phyloP scores from a whole-genome alignment of 1,140 invertebrate species.

The Drosophila littoralis region DNA sequence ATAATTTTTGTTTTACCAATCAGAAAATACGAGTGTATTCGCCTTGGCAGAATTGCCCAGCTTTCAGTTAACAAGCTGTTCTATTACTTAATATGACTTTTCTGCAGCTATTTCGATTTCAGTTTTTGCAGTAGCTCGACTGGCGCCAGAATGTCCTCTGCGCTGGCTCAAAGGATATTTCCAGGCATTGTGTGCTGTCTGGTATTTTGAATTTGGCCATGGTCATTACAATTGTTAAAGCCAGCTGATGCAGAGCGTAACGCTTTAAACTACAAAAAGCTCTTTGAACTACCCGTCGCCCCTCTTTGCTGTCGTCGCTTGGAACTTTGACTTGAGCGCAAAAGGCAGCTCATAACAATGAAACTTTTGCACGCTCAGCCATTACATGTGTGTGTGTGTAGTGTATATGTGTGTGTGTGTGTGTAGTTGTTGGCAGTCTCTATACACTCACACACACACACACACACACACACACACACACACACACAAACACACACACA shows the following conservation, averaged over 20 bases:
- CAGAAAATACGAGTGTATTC: no score
- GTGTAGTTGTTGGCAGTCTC: slow-evolving; percentile 17
- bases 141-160: slow-evolving; percentile 51
- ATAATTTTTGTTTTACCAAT: no score
- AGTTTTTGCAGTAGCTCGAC: background rate
- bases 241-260: slow-evolving; percentile 48
- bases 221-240: slow-evolving; percentile 39
- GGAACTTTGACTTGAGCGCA: slow-evolving; percentile 52
- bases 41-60: no score
- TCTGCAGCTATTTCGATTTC: background rate
- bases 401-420: slow-evolving; percentile 32
- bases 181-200: slow-evolving; percentile 38
- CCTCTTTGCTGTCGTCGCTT: slow-evolving; percentile 3
- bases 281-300: slow-evolving; percentile 16
- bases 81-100: background rate
- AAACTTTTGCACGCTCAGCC: slow-evolving; percentile 69
- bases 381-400: slow-evolving; percentile 36
- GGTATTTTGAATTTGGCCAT: slow-evolving; percentile 6
- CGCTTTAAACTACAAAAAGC: slow-evolving; percentile 69
- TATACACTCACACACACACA: slow-evolving; percentile 7
- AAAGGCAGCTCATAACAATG: slow-evolving; percentile 68
- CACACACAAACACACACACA: slow-evolving; percentile 11
- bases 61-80: no score
- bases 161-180: slow-evolving; percentile 48
- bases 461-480: slow-evolving; percentile 11